Base-by-base conservation (phyloP, 1,140 invertebrate species). In the Meteorus sp. region DNA sequence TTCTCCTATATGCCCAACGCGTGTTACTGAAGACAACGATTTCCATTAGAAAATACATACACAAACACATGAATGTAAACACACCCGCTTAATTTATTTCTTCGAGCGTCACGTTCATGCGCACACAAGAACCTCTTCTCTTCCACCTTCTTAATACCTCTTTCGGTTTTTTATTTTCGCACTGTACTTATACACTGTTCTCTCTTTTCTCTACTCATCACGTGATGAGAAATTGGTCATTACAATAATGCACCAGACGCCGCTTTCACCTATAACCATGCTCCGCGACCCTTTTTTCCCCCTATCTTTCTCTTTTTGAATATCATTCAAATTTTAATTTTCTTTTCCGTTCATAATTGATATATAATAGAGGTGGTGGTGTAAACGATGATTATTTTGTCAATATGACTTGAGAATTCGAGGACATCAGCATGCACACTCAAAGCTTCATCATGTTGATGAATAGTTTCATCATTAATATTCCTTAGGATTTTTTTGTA, bases 1-100 rank as follows among this genome's bases (percentile, higher is more conserved):
- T 47, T 23, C 20, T 25, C 7, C 22, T 15, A 19, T 19, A 25
- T 47, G 17, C 22, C 15, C 22, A 48, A 47, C 45, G 41, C 29
- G 33, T 52, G 27, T 43, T 48, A 59, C 58, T 50, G 50, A 48
- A 31, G 41, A 20, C 48, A 23, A 47, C 57, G 71, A 73, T 73
- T 72, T 72, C 70, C 67, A 67, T 73, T 73, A 72, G 70, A 71
- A 69, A 71, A 69, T 43, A 37, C 55, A 59, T 45, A 39, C 25
- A 27, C 27, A 25, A n/a, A n/a, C n/a, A n/a, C n/a, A n/a, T n/a
- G n/a, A n/a, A n/a, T n/a, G n/a, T n/a, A n/a, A n/a, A n/a, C n/a
- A n/a, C n/a, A n/a, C n/a, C 11, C 9, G n/a, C 43, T 53, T 20
- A 37, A 60, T 60, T 60, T 60, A 60, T 60, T 60, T 60, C 58